phyloP scores from a whole-genome alignment of 2,113 vertebrate species.

The Oryzias melastigma region DNA sequence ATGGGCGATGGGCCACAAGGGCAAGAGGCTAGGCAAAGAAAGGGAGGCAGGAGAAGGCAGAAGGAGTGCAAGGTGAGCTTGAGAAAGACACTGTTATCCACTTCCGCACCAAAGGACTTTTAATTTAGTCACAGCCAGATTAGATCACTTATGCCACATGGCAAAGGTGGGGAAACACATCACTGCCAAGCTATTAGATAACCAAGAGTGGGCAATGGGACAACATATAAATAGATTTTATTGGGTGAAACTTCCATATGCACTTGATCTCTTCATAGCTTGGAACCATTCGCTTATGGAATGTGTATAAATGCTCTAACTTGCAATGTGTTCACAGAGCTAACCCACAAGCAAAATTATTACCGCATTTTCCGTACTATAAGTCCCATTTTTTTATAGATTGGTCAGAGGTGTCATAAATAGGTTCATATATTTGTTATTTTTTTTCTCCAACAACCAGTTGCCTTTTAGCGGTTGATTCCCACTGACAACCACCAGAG shows the following conservation, averaged over 20 bases:
- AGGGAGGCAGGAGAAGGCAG: slow-evolving; percentile 33
- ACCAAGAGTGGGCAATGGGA: slow-evolving; percentile 51
- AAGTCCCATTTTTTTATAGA: too few relatives aligned
- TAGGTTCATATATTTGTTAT: too few relatives aligned
- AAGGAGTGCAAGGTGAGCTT: slow-evolving; percentile 50
- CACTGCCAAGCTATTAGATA: slow-evolving; percentile 66
- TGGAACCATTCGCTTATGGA: neutral
- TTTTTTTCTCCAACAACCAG: too few relatives aligned
- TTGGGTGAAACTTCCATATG: slow-evolving; percentile 3
- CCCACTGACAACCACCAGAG: too few relatives aligned
- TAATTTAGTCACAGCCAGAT: slow-evolving; percentile 73
- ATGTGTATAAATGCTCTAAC: neutral
- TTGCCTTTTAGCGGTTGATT: too few relatives aligned
- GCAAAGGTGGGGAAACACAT: slow-evolving; percentile 46
- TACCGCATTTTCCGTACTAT: too few relatives aligned
- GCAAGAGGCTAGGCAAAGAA: slow-evolving; percentile 48
- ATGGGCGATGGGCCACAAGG: slow-evolving; percentile 68
- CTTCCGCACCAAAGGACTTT: slow-evolving; percentile 74
- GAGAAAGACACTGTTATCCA: slow-evolving; percentile 57
- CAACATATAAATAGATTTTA: slow-evolving; percentile 44
- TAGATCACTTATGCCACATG: slow-evolving; percentile 54
- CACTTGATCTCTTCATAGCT: neutral
- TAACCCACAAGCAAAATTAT: too few relatives aligned
- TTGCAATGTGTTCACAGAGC: neutral
- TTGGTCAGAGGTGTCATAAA: too few relatives aligned